Base-by-base conservation (phyloP, 37 sponge, comb jelly and placozoan genomes). In the Diacarnus erythraeanus region DNA sequence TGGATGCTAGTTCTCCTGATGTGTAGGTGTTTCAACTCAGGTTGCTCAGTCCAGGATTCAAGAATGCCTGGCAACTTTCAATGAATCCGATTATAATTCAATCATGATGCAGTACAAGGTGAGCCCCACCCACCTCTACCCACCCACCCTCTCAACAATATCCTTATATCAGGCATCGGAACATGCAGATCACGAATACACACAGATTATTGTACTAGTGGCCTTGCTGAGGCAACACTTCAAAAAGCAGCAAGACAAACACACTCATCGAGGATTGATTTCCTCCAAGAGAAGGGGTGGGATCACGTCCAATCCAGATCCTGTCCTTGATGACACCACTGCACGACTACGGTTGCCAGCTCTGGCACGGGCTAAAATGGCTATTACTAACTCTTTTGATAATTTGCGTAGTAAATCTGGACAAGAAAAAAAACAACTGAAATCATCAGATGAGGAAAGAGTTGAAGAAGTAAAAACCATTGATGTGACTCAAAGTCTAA, bases 101-200 rank as follows among this genome's bases (percentile, higher is more conserved):
- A 64, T 91, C 64, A 83, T 83, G 80, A 65, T 47, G 23, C 43
- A 82, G 27, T 91, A 75, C 64, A 89, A 89, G 80, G 90, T 89
- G 39, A 2, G 38, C 51, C 12, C 12, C 51, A 6, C 12, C 10
- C 12, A 15, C 6, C 10, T 12, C 6, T 47, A 47, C 6, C 10
- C 12, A 34, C 2, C 27, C 30, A 27, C 60, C 63, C 59, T 5
- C 4, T 27, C n/a, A 60, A 6, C 4, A 12, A 8, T 69, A 9
- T 42, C 1, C 2, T 17, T 6, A 2, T 79, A 26, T 40, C 69
- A 76, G 84, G 10, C 38, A 9, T 75, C 77, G 59, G 79, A 78
- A 29, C 83, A 77, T 38, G 77, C 77, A 26, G 78, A 82, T 12
- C 79, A 88, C 40, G 93, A 92, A 59, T 84, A 77, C 47, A 84